A percentile compares a stretch with the other conserved stretches of the same genome.
These are phyloP conservation scores for Cremastobaeus sp. DNA, from an alignment of 2,888 invertebrate species.

Conservation along the genomic window DNA sequence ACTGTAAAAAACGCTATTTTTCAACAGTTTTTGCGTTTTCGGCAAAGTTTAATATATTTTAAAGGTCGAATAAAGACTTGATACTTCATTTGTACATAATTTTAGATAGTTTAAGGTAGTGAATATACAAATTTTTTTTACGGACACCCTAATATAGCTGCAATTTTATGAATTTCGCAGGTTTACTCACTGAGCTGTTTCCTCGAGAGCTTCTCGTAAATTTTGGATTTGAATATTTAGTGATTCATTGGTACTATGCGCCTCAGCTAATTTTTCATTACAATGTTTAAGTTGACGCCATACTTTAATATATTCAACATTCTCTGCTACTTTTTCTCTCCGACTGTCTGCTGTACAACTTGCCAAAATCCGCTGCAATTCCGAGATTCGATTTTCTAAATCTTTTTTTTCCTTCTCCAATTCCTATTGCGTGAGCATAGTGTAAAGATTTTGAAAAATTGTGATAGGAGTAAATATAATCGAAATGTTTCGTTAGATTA, in stretches of 20 bases:
- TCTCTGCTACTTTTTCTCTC: slow-evolving; percentile 73
- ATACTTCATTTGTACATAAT: no score
- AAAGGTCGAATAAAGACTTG: no score
- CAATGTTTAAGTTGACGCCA: slow-evolving; percentile 74
- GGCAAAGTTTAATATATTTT: no score
- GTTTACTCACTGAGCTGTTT: slow-evolving; percentile 68
- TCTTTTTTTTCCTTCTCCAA: slow-evolving; percentile 70
- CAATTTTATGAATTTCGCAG: background rate
- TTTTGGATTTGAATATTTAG: slow-evolving; percentile 68
- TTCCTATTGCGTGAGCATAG: slow-evolving; percentile 61
- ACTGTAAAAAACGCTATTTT: no score
- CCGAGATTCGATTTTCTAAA: slow-evolving; percentile 66
- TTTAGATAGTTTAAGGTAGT: no score
- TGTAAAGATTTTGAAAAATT: background rate
- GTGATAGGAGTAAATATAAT: background rate
- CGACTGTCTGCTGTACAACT: slow-evolving; percentile 64
- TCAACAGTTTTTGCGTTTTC: no score
- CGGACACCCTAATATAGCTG: no score
- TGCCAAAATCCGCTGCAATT: slow-evolving; percentile 70
- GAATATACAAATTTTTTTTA: no score
- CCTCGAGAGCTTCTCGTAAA: slow-evolving; percentile 68
- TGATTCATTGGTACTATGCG: slow-evolving; percentile 67
- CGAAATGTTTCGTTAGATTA: slow-evolving; percentile 39
- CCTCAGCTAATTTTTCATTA: slow-evolving; percentile 69
- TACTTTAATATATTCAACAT: slow-evolving; percentile 74